Evolutionary conservation across 92 coral and sea anemone species (phyloP).

Genomic region (Heliopora coerulea): DNA sequence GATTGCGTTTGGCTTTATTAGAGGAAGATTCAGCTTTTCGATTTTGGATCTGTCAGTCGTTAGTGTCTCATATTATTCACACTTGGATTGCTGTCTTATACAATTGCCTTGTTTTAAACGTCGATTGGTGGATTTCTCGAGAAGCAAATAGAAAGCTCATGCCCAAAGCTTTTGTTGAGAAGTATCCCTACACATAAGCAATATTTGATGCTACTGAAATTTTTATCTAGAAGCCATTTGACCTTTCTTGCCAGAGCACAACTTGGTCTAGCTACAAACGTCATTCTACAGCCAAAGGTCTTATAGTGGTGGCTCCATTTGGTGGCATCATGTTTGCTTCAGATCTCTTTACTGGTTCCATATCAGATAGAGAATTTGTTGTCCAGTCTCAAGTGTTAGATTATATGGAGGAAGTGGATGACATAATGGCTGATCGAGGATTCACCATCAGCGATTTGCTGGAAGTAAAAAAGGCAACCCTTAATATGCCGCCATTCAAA

Average conservation of each 20-base stretch:
- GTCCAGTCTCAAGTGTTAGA: slow-evolving; percentile 52
- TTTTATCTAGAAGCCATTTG: slow-evolving; percentile 47
- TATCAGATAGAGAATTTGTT: slow-evolving; percentile 61
- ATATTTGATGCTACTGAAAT: slow-evolving; percentile 61
- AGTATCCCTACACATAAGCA: slow-evolving; percentile 46
- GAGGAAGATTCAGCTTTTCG: slow-evolving; percentile 58
- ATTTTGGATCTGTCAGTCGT: slow-evolving; percentile 53
- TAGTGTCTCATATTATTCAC: slow-evolving; percentile 29
- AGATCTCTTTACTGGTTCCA: slow-evolving; percentile 57
- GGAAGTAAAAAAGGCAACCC: no score
- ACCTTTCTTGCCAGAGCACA: slow-evolving; percentile 48
- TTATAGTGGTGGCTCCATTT: no score
- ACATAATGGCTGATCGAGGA: no score
- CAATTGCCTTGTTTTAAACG: no score
- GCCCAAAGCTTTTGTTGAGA: slow-evolving; percentile 55
- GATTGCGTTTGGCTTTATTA: no score
- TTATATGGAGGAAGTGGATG: no score
- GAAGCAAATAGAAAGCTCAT: slow-evolving; percentile 49
- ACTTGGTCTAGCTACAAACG: slow-evolving; percentile 53
- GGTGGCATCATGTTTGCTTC: no score
- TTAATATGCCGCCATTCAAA: no score
- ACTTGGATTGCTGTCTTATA: slow-evolving; percentile 53
- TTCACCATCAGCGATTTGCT: no score
- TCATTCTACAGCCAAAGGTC: slow-evolving; percentile 44
- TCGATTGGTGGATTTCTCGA: slow-evolving; percentile 58